Conservation (phyloP, 2,113 vertebrate species). For the Phocoena sinus region DNA sequence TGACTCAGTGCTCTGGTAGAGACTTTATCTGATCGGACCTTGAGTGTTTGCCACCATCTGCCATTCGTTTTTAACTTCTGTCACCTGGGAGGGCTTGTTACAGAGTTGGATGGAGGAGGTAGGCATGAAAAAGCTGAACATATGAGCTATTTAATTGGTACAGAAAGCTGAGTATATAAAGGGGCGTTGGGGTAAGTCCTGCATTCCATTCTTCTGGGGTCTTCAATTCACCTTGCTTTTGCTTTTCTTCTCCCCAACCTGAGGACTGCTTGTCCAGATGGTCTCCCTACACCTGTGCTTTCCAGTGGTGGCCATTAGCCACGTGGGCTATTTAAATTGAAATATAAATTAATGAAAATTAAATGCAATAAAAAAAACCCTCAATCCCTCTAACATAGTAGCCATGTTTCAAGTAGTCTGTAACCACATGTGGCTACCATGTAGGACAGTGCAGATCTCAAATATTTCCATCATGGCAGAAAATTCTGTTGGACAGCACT, state of each 20-base stretch:
- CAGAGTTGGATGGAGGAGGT: neutral
- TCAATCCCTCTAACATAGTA: neutral
- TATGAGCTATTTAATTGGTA: neutral
- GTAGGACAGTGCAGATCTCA: neutral
- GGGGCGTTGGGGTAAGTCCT: neutral
- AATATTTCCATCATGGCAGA: neutral
- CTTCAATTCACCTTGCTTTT: neutral
- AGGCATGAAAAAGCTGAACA: neutral
- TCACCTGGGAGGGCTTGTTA: neutral
- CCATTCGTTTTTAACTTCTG: neutral
- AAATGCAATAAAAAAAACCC: neutral
- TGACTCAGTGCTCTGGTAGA: accelerated
- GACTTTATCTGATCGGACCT: neutral
- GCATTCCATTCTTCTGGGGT: neutral
- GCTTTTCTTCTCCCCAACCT: neutral
- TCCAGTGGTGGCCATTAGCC: neutral
- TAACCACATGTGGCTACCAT: neutral
- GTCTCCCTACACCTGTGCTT: neutral
- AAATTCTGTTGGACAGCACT: neutral
- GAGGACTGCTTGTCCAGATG: neutral
- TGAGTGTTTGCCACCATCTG: slow-evolving; percentile 27
- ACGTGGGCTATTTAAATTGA: neutral
- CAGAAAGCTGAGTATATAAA: no score
- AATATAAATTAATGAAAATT: neutral
- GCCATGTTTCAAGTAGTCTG: neutral